Base-by-base conservation (phyloP, 2,888 invertebrate species). In the Coremacera marginata region DNA sequence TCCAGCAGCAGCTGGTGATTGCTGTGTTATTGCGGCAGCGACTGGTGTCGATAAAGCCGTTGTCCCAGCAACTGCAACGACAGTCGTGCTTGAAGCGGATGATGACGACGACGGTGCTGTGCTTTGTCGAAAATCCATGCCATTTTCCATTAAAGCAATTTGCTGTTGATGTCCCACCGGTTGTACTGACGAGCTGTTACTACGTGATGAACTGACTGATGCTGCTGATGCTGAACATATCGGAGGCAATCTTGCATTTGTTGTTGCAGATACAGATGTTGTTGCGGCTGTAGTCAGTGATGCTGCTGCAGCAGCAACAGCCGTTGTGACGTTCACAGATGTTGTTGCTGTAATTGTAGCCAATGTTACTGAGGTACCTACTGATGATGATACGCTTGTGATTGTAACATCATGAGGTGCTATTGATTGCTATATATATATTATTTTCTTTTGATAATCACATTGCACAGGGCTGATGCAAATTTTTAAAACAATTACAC, bases 61-160 rank as follows among this genome's bases (percentile, higher is more conserved):
- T 74, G 63, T 79, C 73, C 79, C 81, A 5, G 55, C 19, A 19
- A n/a, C 51, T 31, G 80, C 31, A 70, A 77, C 67, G 14, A 63
- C 57, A 31, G 78, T 34, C 7, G 76, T 49, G n/a, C 70, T 76
- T 31, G 77, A n/a, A 25, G 80, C 68, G 44, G 75, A 76, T 34
- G 77, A 31, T n/a, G 78, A 70, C 22, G 77, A 31, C 14, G 78
- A 70, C 22, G 79, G n/a, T 1, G 76, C 19, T 57, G 81, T 79
- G 71, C 80, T 81, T 80, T 86, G 86, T 75, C 88, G 82, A 81
- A 84, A 87, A 80, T 87, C 87, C 60, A 87, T 84, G 76, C 87
- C 87, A 83, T 87, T 87, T 77, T 87, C 87, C 76, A 86, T 74
- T n/a, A 76, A 65, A 7, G 76, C 76, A 4, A 70, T 63, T 51